A percentile compares a stretch with the other conserved stretches of the same genome.
Conservation (phyloP, 2,888 invertebrate genomes). For the Chloroclystis v-ata region DNA sequence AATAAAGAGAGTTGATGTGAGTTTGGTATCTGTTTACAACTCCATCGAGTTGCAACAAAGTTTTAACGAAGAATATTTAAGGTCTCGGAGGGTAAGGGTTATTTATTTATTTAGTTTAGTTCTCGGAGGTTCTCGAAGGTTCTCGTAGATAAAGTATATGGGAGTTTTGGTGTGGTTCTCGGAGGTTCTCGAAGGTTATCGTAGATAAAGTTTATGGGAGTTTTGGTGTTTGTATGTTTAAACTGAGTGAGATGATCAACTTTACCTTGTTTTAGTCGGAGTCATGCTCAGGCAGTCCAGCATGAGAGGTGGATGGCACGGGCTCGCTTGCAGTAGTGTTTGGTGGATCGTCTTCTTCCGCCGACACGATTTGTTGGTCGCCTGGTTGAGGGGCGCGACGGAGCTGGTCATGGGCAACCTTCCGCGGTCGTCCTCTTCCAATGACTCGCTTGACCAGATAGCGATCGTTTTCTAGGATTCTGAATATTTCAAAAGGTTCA, state of each 20-base stretch:
- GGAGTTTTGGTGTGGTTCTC: neutral
- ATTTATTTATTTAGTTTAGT: neutral
- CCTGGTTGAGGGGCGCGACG: slow-evolving; percentile 13
- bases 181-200: neutral
- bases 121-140: neutral
- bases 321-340: neutral
- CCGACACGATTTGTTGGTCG: slow-evolving; percentile 9
- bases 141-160: neutral
- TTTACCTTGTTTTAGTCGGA: neutral
- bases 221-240: neutral
- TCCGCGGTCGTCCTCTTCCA: slow-evolving; percentile 7
- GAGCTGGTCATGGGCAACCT: slow-evolving; percentile 10
- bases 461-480: slow-evolving; percentile 5
- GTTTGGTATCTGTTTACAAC: too few relatives aligned
- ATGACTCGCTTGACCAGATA: slow-evolving; percentile 6
- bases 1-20: too few relatives aligned
- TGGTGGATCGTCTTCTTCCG: neutral
- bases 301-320: neutral
- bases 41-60: too few relatives aligned
- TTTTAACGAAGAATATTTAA: too few relatives aligned
- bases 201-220: neutral
- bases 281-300: neutral
- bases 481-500: slow-evolving; percentile 21
- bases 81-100: neutral
- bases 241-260: neutral